phyloP scores from a whole-genome alignment of 2,113 vertebrate species.

The Collichthys lucidus region DNA sequence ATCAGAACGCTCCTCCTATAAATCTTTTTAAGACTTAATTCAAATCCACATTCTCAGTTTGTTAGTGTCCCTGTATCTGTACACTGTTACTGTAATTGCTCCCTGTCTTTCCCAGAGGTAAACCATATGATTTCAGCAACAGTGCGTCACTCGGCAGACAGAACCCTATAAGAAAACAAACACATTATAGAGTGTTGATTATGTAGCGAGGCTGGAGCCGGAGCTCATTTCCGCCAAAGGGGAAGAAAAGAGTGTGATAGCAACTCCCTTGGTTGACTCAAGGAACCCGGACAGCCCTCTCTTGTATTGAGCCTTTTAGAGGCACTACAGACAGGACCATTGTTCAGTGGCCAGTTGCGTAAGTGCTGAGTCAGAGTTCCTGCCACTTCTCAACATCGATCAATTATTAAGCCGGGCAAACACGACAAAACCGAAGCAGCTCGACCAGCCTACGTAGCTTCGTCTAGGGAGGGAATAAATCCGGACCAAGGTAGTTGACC shows the following conservation, averaged over 20 bases:
- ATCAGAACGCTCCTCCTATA: background rate
- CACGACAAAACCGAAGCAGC: conserved; percentile 4
- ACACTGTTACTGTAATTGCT: background rate
- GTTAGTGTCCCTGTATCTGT: too few species aligned
- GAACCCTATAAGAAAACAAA: conserved; percentile 19
- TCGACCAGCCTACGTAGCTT: background rate
- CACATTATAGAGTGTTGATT: background rate
- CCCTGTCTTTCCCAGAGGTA: background rate
- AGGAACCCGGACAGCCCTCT: background rate
- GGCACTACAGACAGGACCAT: conserved; percentile 22
- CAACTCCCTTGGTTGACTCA: conserved; percentile 2
- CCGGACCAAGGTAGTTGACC: background rate
- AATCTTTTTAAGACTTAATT: background rate
- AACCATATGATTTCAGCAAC: background rate
- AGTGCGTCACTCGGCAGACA: too few species aligned
- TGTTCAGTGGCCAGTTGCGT: conserved; percentile 34
- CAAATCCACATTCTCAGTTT: background rate
- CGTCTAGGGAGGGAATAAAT: background rate
- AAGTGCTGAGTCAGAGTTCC: conserved; percentile 52
- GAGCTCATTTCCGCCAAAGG: conserved; percentile 9
- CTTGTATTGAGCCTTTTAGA: background rate
- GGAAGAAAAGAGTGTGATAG: background rate
- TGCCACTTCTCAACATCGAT: conserved; percentile 8
- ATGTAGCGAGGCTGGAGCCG: background rate
- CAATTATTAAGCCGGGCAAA: conserved; percentile 67